Evolutionary conservation across 30 jellyfish, hydroid and myxozoan species (phyloP).

Genomic region (Sanderia malayensis): DNA sequence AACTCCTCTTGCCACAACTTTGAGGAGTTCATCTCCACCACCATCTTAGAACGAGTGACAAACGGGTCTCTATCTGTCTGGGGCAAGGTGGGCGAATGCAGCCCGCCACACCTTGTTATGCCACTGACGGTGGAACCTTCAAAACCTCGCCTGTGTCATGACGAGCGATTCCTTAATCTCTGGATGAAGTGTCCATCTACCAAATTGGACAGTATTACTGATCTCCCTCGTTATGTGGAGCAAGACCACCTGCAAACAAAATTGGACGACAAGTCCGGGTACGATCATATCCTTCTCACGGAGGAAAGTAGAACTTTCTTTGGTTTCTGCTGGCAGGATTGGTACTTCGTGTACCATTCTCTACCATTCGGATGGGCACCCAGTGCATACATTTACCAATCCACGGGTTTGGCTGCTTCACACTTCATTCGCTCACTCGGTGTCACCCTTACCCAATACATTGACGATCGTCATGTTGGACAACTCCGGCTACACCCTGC

Average conservation of each 20-base stretch:
- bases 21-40: neutral
- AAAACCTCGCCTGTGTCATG: no score
- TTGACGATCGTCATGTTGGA: no score
- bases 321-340: neutral
- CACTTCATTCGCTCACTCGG: neutral
- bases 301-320: neutral
- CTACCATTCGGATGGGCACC: neutral
- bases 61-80: no score
- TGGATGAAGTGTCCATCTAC: neutral
- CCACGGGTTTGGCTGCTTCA: neutral
- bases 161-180: neutral
- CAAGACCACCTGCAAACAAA: neutral
- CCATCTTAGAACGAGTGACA: neutral
- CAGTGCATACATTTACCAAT: no score
- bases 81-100: neutral
- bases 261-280: neutral
- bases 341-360: neutral
- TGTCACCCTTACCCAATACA: neutral
- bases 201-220: neutral
- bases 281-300: no score
- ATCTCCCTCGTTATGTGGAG: neutral
- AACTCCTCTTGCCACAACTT: neutral
- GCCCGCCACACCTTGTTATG: neutral
- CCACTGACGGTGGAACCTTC: no score
- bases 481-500: neutral